A percentile compares a stretch with the other conserved stretches of the same genome.
Conservation (phyloP, 2,113 vertebrate genomes). For the Centropristis striata region DNA sequence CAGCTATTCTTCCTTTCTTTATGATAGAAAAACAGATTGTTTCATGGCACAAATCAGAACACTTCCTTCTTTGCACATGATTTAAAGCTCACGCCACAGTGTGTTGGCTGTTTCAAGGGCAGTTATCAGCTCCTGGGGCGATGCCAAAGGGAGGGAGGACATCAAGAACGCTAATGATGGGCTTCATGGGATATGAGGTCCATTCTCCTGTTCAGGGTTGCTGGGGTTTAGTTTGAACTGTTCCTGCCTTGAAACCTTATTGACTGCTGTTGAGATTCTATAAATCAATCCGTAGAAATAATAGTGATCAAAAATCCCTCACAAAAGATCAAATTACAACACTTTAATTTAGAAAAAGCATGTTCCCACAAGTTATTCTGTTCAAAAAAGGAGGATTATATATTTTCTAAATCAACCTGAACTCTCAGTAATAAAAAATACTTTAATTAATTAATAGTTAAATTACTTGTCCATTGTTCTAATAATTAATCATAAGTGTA, state of each 20-base stretch:
- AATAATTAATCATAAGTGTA: no score
- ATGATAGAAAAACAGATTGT: slow-evolving; percentile 27
- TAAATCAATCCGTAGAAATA: no score
- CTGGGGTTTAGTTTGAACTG: background rate
- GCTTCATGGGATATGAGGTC: background rate
- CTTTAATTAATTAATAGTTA: no score
- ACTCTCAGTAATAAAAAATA: no score
- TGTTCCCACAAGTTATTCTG: background rate
- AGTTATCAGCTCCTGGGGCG: slow-evolving; percentile 4
- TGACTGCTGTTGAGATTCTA: no score
- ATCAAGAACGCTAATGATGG: background rate
- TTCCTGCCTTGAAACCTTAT: no score
- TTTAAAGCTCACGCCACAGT: background rate
- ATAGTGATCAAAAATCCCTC: background rate
- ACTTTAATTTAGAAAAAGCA: background rate
- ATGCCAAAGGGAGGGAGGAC: slow-evolving; percentile 1
- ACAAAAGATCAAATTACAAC: background rate
- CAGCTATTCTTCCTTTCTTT: slow-evolving; percentile 15
- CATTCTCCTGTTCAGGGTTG: background rate
- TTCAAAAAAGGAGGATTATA: background rate
- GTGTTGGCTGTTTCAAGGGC: slow-evolving; percentile 6
- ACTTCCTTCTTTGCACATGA: background rate
- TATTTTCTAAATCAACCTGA: no score
- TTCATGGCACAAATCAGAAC: background rate
- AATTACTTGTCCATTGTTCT: no score